Percentiles rank a stretch among this genome's conserved stretches.
These are phyloP conservation scores for Pangasius krempfi DNA, from an alignment of 2,797 vertebrate species.

Conservation along the genomic window DNA sequence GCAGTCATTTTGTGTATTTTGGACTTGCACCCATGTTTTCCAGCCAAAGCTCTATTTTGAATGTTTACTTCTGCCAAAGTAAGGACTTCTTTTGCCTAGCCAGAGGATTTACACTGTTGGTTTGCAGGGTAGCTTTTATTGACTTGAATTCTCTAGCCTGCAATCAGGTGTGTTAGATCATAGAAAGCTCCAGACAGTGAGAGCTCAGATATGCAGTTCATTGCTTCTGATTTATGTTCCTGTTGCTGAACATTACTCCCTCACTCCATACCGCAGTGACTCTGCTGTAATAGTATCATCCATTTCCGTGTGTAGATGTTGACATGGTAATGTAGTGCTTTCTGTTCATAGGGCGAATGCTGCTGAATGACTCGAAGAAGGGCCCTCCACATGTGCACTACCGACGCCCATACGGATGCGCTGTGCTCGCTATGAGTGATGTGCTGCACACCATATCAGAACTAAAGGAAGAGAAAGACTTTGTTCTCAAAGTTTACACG, in stretches of 20 bases:
- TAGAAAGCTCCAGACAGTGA: neutral
- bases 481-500: slow-evolving; percentile 99
- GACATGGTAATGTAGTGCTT: neutral
- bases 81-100: neutral
- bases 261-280: slow-evolving; percentile 2
- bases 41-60: neutral
- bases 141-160: neutral
- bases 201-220: neutral
- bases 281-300: slow-evolving; percentile 4
- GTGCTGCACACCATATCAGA: slow-evolving; percentile 94
- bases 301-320: neutral
- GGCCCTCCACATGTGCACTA: slow-evolving; percentile 94
- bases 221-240: slow-evolving; percentile 9
- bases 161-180: slow-evolving; percentile 1
- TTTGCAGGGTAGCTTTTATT: neutral
- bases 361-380: slow-evolving; percentile 97
- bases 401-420: slow-evolving; percentile 93
- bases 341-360: slow-evolving; percentile 85
- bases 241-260: slow-evolving; percentile 4
- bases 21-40: neutral
- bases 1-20: neutral
- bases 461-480: slow-evolving; percentile 98
- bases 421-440: slow-evolving; percentile 93
- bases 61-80: neutral
- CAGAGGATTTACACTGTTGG: neutral